Evolutionary conservation across 1,140 invertebrate genomes (phyloP), one percentile per base, ranked within the genome.

Genomic region (Hypothenemus hampei): DNA sequence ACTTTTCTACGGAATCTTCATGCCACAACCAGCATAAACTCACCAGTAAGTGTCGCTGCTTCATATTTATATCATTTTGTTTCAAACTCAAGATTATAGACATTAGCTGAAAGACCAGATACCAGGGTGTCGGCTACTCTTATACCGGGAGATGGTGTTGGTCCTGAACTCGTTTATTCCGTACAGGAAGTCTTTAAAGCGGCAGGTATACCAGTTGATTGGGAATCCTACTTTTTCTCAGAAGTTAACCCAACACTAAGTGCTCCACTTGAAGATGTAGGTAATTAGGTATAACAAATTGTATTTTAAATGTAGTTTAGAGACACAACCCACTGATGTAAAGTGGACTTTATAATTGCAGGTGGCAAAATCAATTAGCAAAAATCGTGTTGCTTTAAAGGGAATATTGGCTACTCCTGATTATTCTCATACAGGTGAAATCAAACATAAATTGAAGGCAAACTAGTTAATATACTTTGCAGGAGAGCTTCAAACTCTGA

Each of bases 71-170:
- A n/a, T n/a, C n/a, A n/a, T n/a, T n/a, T n/a, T n/a, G n/a, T n/a
- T n/a, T 22, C 18, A 13, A 23, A 40, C 13, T 5, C 19, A 29
- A 11, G 3, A 46, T 48, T 20, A 29, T 41, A 58, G 54, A n/a
- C 19, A 35, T 36, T 61, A 11, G 36, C 31, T 37, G 62, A 69
- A 45, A 59, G 66, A 58, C 83, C 80, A 49, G 83, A 83, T 64
- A 82, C 81, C 24, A 81, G 85, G 52, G 84, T 86, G 48, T 91
- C 83, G 68, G 96, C 93, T 67, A 97, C 95, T 6, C 70, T 98
- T 10, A 95, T 99, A 57, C 96, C 96, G 24, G 97, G 97, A 31
- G 97, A 99, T 82, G 97, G 97, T 57, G 95, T 99, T 18, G 97
- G 97, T 19, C 96, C 97, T 19, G 97, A 99, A 73, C 73, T 99